Base-by-base conservation (phyloP, 2,888 invertebrate species). In the Chaitophorus viminalis region DNA sequence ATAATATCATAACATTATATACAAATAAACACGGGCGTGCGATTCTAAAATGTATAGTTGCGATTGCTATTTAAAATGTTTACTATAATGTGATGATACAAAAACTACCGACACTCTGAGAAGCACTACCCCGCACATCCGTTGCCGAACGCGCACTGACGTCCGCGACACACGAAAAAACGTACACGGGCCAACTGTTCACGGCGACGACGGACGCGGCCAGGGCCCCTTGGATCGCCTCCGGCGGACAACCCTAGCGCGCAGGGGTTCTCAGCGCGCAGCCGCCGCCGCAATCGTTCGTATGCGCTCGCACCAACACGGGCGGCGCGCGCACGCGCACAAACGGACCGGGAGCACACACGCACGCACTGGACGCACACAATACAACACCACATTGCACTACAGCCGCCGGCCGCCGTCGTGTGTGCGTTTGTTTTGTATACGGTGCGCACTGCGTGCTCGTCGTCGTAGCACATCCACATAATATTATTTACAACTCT, bases 181-280 rank as follows among this genome's bases (percentile, higher is more conserved):
- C 36, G 60, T n/a, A 68, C 74, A 29, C 54, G 72, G 72, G 52
- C 82, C 82, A 52, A 82, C 83, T 75, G 83, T 75, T 75, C 74
- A 29, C 83, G n/a, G n/a, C 60, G 52, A 3, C 83, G 36, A 21
- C 39, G 46, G 60, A 60, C 74, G 75, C 33, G 52, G 60, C 29
- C n/a, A 52, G 39, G 76, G 77, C 79, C 79, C 79, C 86, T 74
- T 25, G 86, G 70, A 81, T 74, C 79, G 86, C 86, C 29, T 74
- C 86, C 31, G 72, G 74, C 86, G 79, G 86, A 87, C 86, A 54
- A 87, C 86, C 86, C 86, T 65, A 72, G 39, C 33, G 29, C 60
- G 54, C 78, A 79, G 86, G 86, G 86, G 85, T 87, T 87, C 86
- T 74, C 86, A 87, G 60, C 29, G 31, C 33, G 14, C 1, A 18